A percentile compares a stretch with the other conserved stretches of the same genome.
These are phyloP conservation scores for Platycheirus albimanus DNA, from an alignment of 2,888 invertebrate genomes.

Conservation along the genomic window DNA sequence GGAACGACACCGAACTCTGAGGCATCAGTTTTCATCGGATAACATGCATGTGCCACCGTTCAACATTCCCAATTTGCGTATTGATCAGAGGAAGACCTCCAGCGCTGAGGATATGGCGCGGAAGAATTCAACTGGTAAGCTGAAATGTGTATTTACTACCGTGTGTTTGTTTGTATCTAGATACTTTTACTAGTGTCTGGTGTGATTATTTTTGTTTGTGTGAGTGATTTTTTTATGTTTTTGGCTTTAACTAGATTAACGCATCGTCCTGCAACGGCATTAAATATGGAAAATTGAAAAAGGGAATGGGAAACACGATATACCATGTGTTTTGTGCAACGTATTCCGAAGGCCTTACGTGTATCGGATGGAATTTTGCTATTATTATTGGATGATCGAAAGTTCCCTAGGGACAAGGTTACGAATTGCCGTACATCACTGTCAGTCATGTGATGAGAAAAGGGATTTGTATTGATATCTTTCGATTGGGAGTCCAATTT, in stretches of 20 bases:
- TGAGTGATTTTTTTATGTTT: background rate
- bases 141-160: conserved; percentile 67
- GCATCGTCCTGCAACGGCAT: conserved; percentile 15
- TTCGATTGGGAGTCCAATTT: conserved; percentile 1
- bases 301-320: conserved; percentile 10
- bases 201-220: conserved; percentile 4
- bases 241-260: conserved; percentile 8
- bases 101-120: conserved; percentile 96
- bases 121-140: conserved; percentile 90
- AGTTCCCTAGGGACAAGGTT: conserved; percentile 20
- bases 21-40: conserved; percentile 93
- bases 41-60: conserved; percentile 93
- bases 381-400: conserved; percentile 38
- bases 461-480: background rate
- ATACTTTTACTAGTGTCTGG: no score
- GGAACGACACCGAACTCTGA: conserved; percentile 88
- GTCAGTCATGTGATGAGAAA: background rate
- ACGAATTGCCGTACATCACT: conserved; percentile 1
- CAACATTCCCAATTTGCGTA: conserved; percentile 93
- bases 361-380: conserved; percentile 33
- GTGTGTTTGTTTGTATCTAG: background rate
- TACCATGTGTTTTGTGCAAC: no score
- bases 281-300: no score
- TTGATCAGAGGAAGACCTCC: conserved; percentile 94
- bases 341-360: conserved; percentile 3